phyloP scores from a whole-genome alignment of 2,888 invertebrate genomes.

The Epistrophe eligans region DNA sequence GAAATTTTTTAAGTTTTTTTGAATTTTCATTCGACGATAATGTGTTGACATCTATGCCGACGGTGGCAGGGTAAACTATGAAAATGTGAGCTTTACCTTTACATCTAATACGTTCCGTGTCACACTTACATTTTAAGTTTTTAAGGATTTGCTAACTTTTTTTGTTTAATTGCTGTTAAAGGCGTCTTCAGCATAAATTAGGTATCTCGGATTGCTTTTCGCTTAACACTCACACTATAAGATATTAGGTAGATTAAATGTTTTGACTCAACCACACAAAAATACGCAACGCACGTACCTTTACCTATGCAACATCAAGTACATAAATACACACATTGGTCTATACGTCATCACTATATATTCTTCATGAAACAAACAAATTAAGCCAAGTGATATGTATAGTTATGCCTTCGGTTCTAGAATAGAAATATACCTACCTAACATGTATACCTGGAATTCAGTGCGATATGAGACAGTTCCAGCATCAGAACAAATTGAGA shows the following conservation, averaged over 20 bases:
- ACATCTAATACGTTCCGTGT: too few species aligned
- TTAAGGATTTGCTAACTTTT: too few species aligned
- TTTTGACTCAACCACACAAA: slow-evolving; percentile 60
- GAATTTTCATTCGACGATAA: too few species aligned
- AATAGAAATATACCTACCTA: too few species aligned
- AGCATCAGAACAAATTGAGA: background rate
- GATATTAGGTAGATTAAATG: slow-evolving; percentile 45
- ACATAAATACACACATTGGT: background rate
- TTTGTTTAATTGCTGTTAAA: too few species aligned
- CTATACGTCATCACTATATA: background rate
- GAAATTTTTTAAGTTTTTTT: too few species aligned
- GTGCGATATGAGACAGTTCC: background rate
- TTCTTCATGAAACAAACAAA: background rate
- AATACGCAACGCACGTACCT: slow-evolving; percentile 7
- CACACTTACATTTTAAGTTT: too few species aligned
- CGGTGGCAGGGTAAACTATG: too few species aligned
- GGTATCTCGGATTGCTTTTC: background rate
- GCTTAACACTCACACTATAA: background rate
- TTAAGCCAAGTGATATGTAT: background rate
- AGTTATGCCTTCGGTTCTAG: background rate
- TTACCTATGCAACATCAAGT: background rate
- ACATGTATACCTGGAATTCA: background rate
- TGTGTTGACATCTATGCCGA: too few species aligned
- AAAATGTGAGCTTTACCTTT: too few species aligned
- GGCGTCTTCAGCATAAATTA: too few species aligned